Evolutionary conservation across 2,113 vertebrate species (phyloP).

Genomic region (Physeter macrocephalus): DNA sequence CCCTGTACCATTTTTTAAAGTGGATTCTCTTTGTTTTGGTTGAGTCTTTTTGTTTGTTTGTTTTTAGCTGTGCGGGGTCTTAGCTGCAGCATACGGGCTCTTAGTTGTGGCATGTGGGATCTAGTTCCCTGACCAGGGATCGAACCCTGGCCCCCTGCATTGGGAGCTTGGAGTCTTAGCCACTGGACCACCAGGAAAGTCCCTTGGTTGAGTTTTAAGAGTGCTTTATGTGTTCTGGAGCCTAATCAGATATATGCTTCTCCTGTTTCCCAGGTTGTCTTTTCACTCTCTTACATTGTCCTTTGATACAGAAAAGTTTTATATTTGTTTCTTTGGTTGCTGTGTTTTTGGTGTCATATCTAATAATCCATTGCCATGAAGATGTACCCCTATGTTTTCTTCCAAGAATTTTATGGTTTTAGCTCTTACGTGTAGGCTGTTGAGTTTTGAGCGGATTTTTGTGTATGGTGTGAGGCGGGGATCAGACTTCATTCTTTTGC

Average conservation of each 20-base stretch:
- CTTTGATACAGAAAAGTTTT: not conserved
- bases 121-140: no score
- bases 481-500: not conserved
- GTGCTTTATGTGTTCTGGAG: not conserved
- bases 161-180: no score
- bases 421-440: not conserved
- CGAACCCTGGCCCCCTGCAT: no score
- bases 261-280: no score
- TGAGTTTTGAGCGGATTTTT: not conserved
- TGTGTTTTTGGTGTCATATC: not conserved
- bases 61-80: no score
- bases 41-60: no score
- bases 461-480: not conserved
- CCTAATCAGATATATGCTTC: not conserved
- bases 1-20: not conserved
- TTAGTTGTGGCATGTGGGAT: no score
- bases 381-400: not conserved
- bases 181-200: no score
- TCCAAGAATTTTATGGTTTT: not conserved
- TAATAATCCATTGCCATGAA: not conserved
- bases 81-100: no score
- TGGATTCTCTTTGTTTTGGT: not conserved
- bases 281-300: not conserved
- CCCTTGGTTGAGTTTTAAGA: no score
- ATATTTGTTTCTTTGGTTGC: not conserved